These are phyloP conservation scores for Latheticus oryzae DNA, from an alignment of 2,888 invertebrate genomes.

Conservation along the genomic window DNA sequence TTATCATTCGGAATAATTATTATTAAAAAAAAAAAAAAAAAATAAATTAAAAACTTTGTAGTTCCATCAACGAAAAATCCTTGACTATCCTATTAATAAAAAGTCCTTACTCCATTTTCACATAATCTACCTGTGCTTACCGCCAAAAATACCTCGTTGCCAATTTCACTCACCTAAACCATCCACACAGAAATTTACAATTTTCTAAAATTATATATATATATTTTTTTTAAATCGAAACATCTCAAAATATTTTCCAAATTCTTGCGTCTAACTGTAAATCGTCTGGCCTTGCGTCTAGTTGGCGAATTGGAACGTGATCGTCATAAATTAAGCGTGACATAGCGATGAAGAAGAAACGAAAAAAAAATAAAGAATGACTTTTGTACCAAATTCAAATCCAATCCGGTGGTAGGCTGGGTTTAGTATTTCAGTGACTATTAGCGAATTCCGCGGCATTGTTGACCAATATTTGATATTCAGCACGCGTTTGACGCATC, in stretches of 20 bases:
- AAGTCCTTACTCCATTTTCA: constrained; percentile 54
- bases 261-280: constrained; percentile 55
- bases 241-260: constrained; percentile 52
- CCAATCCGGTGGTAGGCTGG: constrained; percentile 41
- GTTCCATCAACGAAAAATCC: no score
- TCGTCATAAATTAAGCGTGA: constrained; percentile 57
- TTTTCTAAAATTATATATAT: constrained; percentile 31
- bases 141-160: constrained; percentile 42
- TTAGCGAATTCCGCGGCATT: constrained; percentile 66
- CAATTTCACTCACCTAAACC: constrained; percentile 18
- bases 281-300: constrained; percentile 59
- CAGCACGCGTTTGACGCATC: constrained; percentile 60
- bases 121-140: constrained; percentile 47
- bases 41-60: no score
- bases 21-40: no score
- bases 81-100: constrained; percentile 59
- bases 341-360: constrained; percentile 38
- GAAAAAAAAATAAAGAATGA: constrained; percentile 9
- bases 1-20: no score
- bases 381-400: constrained; percentile 43
- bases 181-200: background rate
- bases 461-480: constrained; percentile 66
- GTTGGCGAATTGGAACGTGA: constrained; percentile 52
- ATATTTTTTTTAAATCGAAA: constrained; percentile 43
- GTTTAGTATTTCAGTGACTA: constrained; percentile 62